Evolutionary conservation across 2,797 vertebrate species (phyloP), one percentile per base, ranked within the genome.

Genomic region (Myripristis jacobus): DNA sequence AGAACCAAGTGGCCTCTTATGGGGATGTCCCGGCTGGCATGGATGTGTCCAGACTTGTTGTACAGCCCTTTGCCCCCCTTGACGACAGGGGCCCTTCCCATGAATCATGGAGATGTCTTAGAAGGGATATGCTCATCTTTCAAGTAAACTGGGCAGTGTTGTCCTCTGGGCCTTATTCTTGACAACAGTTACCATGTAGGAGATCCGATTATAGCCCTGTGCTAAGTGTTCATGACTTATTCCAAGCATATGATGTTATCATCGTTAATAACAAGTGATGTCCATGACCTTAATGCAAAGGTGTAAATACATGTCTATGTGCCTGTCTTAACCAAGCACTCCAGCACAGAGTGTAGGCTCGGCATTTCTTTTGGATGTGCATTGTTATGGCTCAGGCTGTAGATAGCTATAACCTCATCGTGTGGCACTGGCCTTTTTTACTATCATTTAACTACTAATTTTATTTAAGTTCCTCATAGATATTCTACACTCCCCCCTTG

Each of bases 11-110:
- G 87, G 82, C 84, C 84, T 77, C 69, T 54, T 78, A 84, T 79
- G 82, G 89, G 89, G 91, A 90, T 88, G 82, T 87, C 87, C 86
- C 56, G 81, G 76, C 90, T 89, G 76, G 86, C 77, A 79, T 70
- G 77, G 82, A 91, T 81, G 66, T 93, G 90, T 86, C 86, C 87
- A 89, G 91, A 83, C 90, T 84, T 87, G 93, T 85, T 64, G 75
- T 72, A 75, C 69, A 46, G 56, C 68, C 57, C 72, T 46, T 71
- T 36, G 13, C 19, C 53, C 47, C 51, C 38, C 65, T 31, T 66
- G 68, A 87, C 50, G 73, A 82, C 80, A 76, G 80, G 78, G 70
- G 66, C 78, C 75, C 71, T 71, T 81, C 52, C 77, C 43, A 57
- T 89, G 71, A 92, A 86, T 87, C 85, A 85, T 60, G 15, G 69